Percentiles rank a stretch among this genome's conserved stretches.
Conservation (phyloP, 1,140 invertebrate species). For the Papilio glaucus region DNA sequence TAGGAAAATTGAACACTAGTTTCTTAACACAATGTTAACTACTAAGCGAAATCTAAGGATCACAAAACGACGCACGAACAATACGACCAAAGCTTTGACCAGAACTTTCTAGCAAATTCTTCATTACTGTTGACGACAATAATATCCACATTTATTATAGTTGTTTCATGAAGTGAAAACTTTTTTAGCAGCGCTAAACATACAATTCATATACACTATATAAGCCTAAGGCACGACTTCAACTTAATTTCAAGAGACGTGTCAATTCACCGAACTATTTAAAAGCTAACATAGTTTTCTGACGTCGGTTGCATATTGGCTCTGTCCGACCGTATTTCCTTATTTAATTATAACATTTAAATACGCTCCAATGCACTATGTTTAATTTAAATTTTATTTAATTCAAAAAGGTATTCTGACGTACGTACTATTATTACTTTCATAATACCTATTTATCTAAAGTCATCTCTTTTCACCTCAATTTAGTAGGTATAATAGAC, state of each 20-base stretch:
- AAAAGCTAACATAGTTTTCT: neutral
- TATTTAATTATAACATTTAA: conserved; percentile 24
- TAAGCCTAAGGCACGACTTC: too few species aligned
- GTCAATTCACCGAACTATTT: too few species aligned
- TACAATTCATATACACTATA: too few species aligned
- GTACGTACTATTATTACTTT: neutral
- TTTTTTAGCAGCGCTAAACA: too few species aligned
- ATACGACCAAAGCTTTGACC: neutral
- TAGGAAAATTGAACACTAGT: neutral
- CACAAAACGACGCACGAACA: neutral
- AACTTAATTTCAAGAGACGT: too few species aligned
- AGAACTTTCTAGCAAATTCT: neutral
- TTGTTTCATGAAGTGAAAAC: too few species aligned
- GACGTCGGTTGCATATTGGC: neutral
- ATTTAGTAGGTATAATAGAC: too few species aligned
- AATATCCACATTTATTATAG: too few species aligned
- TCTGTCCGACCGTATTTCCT: neutral
- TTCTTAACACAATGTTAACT: neutral
- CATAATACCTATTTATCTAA: conserved; percentile 3
- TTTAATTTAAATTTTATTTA: neutral
- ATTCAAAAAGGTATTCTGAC: conserved; percentile 13
- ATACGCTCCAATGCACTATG: conserved; percentile 9
- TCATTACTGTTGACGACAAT: neutral
- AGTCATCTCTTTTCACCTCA: too few species aligned
- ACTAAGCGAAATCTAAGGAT: too few species aligned